Conservation (phyloP, 2,888 invertebrate species). For the Catocala sponsa region DNA sequence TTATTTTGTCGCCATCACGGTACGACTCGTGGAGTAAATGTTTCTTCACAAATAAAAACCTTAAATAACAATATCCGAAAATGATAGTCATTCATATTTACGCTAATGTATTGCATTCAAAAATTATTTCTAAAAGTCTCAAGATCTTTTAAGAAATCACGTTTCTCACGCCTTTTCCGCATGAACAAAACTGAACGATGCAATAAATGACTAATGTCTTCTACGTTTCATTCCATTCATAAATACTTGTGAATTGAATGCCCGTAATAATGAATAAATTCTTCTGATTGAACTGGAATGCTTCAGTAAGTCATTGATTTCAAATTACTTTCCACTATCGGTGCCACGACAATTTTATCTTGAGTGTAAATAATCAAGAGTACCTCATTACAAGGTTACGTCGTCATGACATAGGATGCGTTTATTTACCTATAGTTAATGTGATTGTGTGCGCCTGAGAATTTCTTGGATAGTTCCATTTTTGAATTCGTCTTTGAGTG, state of each 20-base stretch:
- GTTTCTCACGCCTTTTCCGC: too few species aligned
- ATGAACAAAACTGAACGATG: too few species aligned
- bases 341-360: constrained; percentile 26
- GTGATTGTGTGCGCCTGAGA: constrained; percentile 52
- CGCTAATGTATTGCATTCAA: too few species aligned
- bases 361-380: constrained; percentile 33
- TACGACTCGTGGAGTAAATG: too few species aligned
- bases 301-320: neutral
- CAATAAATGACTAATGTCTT: too few species aligned
- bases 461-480: constrained; percentile 54
- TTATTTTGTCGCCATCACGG: too few species aligned
- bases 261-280: too few species aligned
- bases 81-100: too few species aligned
- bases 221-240: neutral
- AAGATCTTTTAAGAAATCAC: too few species aligned
- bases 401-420: constrained; percentile 50
- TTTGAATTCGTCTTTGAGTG: constrained; percentile 28
- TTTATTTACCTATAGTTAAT: constrained; percentile 62
- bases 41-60: too few species aligned
- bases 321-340: constrained; percentile 2
- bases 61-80: too few species aligned
- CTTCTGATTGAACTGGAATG: neutral
- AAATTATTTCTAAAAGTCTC: too few species aligned
- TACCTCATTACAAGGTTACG: constrained; percentile 63
- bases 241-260: neutral